Evolutionary conservation across 2,113 vertebrate species (phyloP).

Genomic region (Apeltes quadracus): DNA sequence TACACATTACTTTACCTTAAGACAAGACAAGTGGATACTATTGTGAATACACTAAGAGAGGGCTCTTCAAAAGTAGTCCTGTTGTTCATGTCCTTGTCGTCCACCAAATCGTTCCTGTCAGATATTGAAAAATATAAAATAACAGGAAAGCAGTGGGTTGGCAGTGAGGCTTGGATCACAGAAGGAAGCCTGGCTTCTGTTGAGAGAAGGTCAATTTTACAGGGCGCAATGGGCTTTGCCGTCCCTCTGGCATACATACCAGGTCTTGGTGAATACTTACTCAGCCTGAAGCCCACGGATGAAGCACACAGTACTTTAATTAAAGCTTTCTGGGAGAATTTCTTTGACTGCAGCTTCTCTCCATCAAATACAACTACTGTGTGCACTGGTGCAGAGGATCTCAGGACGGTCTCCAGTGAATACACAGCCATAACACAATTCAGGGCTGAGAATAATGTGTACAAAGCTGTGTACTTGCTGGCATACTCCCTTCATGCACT

Average conservation of each 20-base stretch:
- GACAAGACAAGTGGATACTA: neutral
- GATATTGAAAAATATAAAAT: conserved; percentile 50
- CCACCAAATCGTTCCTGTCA: conserved; percentile 29
- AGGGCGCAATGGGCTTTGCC: conserved; percentile 70
- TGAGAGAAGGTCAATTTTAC: conserved; percentile 43
- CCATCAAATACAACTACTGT: conserved; percentile 42
- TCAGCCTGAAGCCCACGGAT: conserved; percentile 60
- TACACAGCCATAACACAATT: conserved; percentile 67
- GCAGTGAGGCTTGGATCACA: conserved; percentile 69
- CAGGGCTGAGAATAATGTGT: conserved; percentile 68
- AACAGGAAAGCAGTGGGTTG: conserved; percentile 70
- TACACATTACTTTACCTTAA: conserved; percentile 30
- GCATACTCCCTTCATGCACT: conserved; percentile 66
- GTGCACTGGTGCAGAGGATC: conserved; percentile 68
- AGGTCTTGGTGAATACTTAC: conserved; percentile 63
- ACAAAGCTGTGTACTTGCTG: conserved; percentile 67
- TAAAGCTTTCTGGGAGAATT: conserved; percentile 55
- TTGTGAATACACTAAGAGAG: conserved; percentile 35
- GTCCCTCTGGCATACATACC: conserved; percentile 56
- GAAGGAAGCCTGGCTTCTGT: conserved; percentile 46
- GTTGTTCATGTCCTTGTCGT: conserved; percentile 54
- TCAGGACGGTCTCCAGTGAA: conserved; percentile 54
- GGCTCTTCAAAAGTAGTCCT: conserved; percentile 68
- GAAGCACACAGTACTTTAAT: conserved; percentile 49
- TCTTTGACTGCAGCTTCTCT: conserved; percentile 63